These are phyloP conservation scores for Drosophila suboccidentalis DNA, from an alignment of 2,888 invertebrate species.

Conservation along the genomic window DNA sequence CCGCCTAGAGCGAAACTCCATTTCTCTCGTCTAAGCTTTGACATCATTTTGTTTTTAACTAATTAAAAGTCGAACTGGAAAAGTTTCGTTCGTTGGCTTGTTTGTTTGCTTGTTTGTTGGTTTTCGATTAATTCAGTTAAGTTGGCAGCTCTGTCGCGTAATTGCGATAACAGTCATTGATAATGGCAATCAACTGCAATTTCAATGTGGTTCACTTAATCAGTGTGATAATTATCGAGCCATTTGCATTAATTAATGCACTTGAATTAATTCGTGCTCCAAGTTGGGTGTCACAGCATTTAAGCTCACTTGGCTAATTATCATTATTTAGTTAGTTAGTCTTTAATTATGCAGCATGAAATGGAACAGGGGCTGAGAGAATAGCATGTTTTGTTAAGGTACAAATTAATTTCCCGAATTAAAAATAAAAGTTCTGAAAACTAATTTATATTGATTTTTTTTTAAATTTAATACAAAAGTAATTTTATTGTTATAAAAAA, in stretches of 20 bases:
- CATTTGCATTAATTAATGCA: constrained; percentile 66
- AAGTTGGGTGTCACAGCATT: constrained; percentile 31
- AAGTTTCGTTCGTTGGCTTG: constrained; percentile 11
- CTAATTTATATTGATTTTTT: too few species aligned
- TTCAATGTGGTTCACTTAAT: constrained; percentile 50
- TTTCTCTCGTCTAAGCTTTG: constrained; percentile 23
- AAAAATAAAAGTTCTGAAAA: too few species aligned
- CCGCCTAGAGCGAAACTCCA: constrained; percentile 5
- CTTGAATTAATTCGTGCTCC: constrained; percentile 39
- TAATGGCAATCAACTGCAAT: constrained; percentile 45
- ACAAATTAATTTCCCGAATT: too few species aligned
- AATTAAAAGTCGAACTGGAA: constrained; percentile 34
- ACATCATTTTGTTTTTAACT: constrained; percentile 24
- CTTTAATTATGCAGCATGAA: not conserved
- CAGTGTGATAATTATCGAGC: constrained; percentile 50
- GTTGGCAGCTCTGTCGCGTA: constrained; percentile 22
- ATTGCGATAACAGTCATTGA: constrained; percentile 15
- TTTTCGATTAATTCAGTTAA: constrained; percentile 40
- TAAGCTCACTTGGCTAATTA: constrained; percentile 12
- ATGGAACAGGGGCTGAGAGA: not conserved
- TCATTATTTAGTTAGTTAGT: constrained; percentile 4
- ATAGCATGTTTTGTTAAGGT: not conserved
- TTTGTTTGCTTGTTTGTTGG: constrained; percentile 17
- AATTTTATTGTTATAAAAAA: too few species aligned
- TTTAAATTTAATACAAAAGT: too few species aligned